Evolutionary conservation across 2,113 vertebrate genomes (phyloP).

Genomic region (Sebastes schlegelii): DNA sequence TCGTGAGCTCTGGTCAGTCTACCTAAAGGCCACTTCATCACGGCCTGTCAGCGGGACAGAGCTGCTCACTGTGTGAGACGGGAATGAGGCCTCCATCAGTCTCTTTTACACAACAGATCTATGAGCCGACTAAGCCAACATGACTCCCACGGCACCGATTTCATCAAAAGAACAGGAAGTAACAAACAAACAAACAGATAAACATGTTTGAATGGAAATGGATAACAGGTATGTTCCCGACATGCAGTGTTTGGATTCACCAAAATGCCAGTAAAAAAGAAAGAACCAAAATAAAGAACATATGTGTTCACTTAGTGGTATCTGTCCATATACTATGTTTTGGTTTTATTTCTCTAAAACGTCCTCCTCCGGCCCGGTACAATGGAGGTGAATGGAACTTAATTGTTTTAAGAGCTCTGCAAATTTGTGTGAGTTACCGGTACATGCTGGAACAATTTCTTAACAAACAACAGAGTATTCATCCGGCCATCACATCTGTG

Average conservation of each 20-base stretch:
- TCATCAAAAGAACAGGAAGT: background rate
- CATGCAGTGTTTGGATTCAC: background rate
- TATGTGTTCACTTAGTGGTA: too few relatives aligned
- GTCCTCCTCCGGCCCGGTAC: background rate
- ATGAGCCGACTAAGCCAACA: background rate
- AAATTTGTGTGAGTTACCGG: too few relatives aligned
- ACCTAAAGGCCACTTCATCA: constrained; percentile 69
- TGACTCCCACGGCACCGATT: background rate
- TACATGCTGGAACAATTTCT: too few relatives aligned
- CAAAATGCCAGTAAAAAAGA: background rate
- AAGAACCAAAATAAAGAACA: too few relatives aligned
- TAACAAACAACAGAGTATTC: background rate
- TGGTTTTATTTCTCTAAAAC: background rate
- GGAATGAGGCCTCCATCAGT: constrained; percentile 43
- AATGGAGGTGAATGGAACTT: background rate
- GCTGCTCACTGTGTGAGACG: constrained; percentile 46
- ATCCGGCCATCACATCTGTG: background rate
- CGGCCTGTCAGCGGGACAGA: constrained; percentile 63
- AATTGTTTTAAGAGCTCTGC: background rate
- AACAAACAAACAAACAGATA: background rate
- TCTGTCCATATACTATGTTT: too few relatives aligned
- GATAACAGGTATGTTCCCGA: background rate
- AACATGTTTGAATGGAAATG: background rate
- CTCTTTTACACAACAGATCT: constrained; percentile 23
- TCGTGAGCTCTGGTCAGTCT: constrained; percentile 57